Conservation (phyloP, 2,888 invertebrate genomes). For the Cacoxenus indagator region DNA sequence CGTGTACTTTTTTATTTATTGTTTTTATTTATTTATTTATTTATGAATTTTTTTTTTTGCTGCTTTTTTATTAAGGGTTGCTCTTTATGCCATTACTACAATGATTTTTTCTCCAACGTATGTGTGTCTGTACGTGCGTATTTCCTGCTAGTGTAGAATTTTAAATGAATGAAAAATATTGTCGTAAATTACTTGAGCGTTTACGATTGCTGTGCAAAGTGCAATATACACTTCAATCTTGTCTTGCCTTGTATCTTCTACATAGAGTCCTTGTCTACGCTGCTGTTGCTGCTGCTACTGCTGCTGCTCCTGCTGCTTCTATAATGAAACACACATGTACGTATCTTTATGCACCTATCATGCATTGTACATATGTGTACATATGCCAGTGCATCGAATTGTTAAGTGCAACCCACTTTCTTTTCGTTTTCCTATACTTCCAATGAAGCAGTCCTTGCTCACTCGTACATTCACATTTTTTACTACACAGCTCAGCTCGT, state of each 20-base stretch:
- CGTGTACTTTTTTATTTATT: too few species aligned
- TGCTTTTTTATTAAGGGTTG: background rate
- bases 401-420: slow-evolving; percentile 51
- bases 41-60: background rate
- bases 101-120: background rate
- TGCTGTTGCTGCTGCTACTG: background rate
- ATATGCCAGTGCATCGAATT: slow-evolving; percentile 49
- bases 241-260: background rate
- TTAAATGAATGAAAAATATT: slow-evolving; percentile 63
- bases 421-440: background rate
- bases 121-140: slow-evolving; percentile 32
- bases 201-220: slow-evolving; percentile 24
- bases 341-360: background rate
- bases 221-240: background rate
- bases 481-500: background rate
- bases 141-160: slow-evolving; percentile 48
- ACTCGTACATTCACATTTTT: background rate
- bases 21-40: too few species aligned
- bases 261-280: slow-evolving; percentile 29
- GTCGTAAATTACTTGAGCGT: slow-evolving; percentile 53
- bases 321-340: background rate
- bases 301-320: background rate
- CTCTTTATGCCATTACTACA: background rate
- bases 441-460: background rate
- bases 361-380: background rate